Evolutionary conservation across 2,888 invertebrate genomes (phyloP), one percentile per base, ranked within the genome.

Genomic region (Linnaemya vulpina): DNA sequence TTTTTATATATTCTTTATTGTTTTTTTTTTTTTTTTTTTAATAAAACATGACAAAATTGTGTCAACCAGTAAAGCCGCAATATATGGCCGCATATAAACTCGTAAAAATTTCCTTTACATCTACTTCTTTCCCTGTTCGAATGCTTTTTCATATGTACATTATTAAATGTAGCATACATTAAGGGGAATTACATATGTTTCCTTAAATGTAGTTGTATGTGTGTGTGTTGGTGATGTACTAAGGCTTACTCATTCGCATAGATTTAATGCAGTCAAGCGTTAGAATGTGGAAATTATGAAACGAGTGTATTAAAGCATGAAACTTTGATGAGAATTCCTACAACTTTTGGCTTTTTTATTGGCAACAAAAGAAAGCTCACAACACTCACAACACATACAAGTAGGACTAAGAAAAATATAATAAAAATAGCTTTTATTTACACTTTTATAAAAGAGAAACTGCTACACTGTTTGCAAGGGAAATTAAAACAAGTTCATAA

Each of bases 181-280:
- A 73, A 71, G 86, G 86, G 74, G 86, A 43, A 86, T 87, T 84
- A 86, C 87, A 84, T 78, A 74, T 82, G 81, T 82, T 85, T 73
- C 51, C 49, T 35, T 25, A 13, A 5, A 30, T 10, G 11, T 11
- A 7, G 20, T 40, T 15, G 4, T 53, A 10, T 40, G 11, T 20
- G 11, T 17, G n/a, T 43, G 43, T 30, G 51, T 43, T 22, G 17
- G 13, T 46, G 43, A 20, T 25, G 49, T 49, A 58, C 8, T 35
- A 35, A 25, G 53, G 22, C n/a, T 73, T 63, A 55, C 58, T 51
- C 53, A 40, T 35, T 58, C 58, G 79, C 65, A 86, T 68, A 74
- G 76, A 84, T 83, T 87, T 87, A 86, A 86, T 83, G 87, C 87
- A 87, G 86, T 86, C 76, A 86, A 86, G 86, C 87, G 82, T 86